Conservation (phyloP, 2,797 vertebrate genomes). For the Semotilus atromaculatus region DNA sequence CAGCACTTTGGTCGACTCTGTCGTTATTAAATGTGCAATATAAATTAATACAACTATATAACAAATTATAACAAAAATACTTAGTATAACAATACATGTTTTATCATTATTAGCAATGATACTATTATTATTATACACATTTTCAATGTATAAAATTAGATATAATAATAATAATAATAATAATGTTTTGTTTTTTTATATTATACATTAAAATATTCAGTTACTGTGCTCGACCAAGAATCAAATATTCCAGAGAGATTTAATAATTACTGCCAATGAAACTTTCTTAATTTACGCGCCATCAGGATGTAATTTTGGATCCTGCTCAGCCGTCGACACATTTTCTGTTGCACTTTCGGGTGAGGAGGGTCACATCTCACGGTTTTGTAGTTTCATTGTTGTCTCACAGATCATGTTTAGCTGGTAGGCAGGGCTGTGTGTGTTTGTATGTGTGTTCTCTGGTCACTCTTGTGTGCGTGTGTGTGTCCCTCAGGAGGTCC, state of each 20-base stretch:
- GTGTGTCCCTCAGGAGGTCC: constrained; percentile 85
- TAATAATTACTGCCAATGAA: not conserved
- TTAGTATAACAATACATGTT: no score
- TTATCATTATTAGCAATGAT: not conserved
- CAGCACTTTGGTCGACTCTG: no score
- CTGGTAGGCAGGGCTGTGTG: not conserved
- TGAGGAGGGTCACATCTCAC: not conserved
- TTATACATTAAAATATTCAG: not conserved
- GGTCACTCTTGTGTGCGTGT: constrained; percentile 73
- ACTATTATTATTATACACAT: not conserved
- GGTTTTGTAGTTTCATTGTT: not conserved
- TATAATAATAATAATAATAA: no score
- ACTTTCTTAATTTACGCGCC: not conserved
- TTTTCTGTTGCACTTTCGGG: constrained; percentile 4
- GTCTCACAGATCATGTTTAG: not conserved
- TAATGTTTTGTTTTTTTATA: not conserved
- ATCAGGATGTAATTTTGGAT: not conserved
- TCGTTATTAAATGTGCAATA: no score
- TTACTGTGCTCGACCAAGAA: not conserved
- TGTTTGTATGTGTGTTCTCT: not conserved
- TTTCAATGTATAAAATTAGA: not conserved
- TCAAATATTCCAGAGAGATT: no score
- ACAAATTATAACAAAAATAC: no score
- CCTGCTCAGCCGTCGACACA: not conserved
- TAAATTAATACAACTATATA: no score